Evolutionary conservation across 2,888 invertebrate genomes (phyloP).

Genomic region (Orgyia antiqua): DNA sequence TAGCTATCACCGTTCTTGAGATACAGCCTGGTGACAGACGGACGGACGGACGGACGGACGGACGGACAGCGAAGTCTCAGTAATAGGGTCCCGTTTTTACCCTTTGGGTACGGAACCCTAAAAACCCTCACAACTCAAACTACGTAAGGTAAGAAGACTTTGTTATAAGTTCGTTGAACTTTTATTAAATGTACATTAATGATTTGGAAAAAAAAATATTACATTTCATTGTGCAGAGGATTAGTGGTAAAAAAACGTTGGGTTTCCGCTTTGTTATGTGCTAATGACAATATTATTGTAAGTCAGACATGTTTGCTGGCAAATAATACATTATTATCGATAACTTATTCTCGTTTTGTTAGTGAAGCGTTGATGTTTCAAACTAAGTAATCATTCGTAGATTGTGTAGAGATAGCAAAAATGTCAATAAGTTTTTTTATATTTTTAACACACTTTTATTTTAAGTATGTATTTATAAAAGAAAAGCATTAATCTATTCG

Average conservation of each 20-base stretch:
- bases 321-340: slow-evolving; percentile 47
- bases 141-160: too few species aligned
- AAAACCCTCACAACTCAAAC: too few species aligned
- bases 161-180: slow-evolving; percentile 36
- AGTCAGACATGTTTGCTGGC: slow-evolving; percentile 39
- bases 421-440: too few species aligned
- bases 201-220: slow-evolving; percentile 20
- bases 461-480: too few species aligned
- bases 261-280: slow-evolving; percentile 27
- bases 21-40: too few species aligned
- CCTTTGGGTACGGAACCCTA: too few species aligned
- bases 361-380: slow-evolving; percentile 34
- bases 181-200: slow-evolving; percentile 31
- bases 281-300: slow-evolving; percentile 66
- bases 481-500: too few species aligned
- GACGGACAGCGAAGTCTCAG: too few species aligned
- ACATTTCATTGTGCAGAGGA: slow-evolving; percentile 19
- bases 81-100: too few species aligned
- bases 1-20: too few species aligned
- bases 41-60: too few species aligned
- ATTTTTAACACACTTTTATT: too few species aligned
- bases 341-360: slow-evolving; percentile 44
- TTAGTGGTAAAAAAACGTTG: slow-evolving; percentile 26
- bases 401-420: slow-evolving; percentile 30
- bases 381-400: slow-evolving; percentile 36